These are phyloP conservation scores for Hypercompe scribonia DNA, from an alignment of 2,888 invertebrate genomes.

Conservation along the genomic window DNA sequence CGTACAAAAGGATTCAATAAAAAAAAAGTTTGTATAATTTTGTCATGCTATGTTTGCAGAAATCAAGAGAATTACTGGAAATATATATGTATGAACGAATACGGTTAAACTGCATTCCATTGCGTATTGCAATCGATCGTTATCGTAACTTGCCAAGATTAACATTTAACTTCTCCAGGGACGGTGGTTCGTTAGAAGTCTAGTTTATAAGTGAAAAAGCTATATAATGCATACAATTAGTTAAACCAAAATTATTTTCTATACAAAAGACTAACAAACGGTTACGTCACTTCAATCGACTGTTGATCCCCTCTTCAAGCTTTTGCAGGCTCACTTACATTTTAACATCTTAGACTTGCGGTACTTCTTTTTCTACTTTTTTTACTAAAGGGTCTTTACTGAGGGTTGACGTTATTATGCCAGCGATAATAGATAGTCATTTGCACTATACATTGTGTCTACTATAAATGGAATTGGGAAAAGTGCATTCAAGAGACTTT, in stretches of 20 bases:
- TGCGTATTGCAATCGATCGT: neutral
- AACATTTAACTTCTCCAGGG: neutral
- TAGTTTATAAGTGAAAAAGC: neutral
- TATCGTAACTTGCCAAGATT: neutral
- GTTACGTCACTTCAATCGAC: too few species aligned
- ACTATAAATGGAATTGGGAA: neutral
- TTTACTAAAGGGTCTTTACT: neutral
- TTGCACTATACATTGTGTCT: neutral
- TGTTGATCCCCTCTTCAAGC: neutral
- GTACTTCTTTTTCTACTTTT: neutral
- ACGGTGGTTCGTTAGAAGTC: neutral
- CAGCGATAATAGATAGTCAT: neutral
- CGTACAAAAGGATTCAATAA: neutral
- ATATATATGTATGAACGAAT: neutral
- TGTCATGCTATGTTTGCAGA: neutral
- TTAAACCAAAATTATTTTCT: neutral
- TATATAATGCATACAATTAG: neutral
- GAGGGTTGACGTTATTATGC: neutral
- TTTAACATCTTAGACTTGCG: neutral
- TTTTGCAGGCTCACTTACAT: neutral
- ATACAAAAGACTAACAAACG: neutral
- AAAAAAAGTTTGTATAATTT: neutral
- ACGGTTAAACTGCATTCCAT: conserved; percentile 2
- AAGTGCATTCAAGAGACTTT: neutral
- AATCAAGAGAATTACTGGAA: neutral